phyloP scores from a whole-genome alignment of 2,888 invertebrate genomes.

The Scaptodrosophila latifasciaeformis region DNA sequence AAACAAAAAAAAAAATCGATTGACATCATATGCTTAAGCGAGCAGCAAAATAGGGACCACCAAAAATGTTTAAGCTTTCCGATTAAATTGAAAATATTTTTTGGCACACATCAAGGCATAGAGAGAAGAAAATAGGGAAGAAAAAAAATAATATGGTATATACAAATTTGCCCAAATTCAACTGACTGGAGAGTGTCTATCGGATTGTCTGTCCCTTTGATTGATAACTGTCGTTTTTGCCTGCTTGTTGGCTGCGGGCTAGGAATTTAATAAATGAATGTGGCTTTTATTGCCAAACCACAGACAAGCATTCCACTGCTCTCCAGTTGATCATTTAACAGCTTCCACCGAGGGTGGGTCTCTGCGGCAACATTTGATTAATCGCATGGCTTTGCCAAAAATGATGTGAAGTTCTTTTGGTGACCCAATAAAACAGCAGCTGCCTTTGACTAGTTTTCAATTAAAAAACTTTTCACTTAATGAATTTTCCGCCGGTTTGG shows the following conservation, averaged over 20 bases:
- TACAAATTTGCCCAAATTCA: no score
- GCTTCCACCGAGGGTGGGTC: background rate
- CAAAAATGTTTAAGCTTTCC: no score
- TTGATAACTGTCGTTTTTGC: conserved; percentile 53
- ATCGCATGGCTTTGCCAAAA: conserved; percentile 24
- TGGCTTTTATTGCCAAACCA: conserved; percentile 34
- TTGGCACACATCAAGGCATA: conserved; percentile 22
- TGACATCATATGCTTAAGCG: conserved; percentile 45
- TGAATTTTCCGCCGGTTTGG: conserved; percentile 25
- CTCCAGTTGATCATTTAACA: background rate
- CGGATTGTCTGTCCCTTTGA: conserved; percentile 33
- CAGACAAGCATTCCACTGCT: conserved; percentile 1
- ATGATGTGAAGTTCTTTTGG: background rate
- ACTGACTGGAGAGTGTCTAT: no score
- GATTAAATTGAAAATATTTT: conserved; percentile 61
- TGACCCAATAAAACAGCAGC: conserved; percentile 10
- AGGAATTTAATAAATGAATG: conserved; percentile 57
- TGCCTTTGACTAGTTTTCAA: conserved; percentile 39
- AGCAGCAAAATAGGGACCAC: no score
- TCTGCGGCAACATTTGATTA: conserved; percentile 43
- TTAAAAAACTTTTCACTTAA: conserved; percentile 36
- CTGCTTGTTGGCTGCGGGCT: conserved; percentile 26
- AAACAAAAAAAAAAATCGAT: conserved; percentile 50
- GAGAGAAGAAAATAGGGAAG: background rate
- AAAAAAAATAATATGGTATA: no score